phyloP scores from a whole-genome alignment of 2,113 vertebrate genomes.

The Silurus glanis region DNA sequence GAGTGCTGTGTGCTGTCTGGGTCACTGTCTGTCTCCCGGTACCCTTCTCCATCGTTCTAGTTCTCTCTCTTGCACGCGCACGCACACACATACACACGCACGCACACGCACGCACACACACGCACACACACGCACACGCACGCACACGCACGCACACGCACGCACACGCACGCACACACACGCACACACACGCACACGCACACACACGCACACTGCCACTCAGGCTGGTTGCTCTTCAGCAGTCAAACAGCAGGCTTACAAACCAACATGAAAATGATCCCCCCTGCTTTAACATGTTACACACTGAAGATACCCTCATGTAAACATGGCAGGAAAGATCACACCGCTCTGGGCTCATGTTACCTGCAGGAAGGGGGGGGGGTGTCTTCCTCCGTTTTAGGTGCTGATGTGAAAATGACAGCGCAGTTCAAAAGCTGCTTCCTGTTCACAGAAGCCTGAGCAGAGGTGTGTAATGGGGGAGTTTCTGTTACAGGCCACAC shows the following conservation, averaged over 20 bases:
- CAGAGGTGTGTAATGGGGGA: neutral
- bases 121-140: too few species aligned
- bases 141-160: neutral
- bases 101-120: neutral
- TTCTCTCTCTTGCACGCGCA: too few species aligned
- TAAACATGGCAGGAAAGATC: neutral
- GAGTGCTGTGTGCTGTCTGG: neutral
- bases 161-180: neutral
- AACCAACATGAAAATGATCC: too few species aligned
- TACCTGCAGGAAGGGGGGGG: neutral
- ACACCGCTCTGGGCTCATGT: neutral
- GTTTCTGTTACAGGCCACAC: slow-evolving; percentile 12
- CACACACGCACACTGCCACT: too few species aligned
- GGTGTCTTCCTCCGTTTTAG: neutral
- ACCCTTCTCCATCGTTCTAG: neutral
- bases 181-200: too few species aligned
- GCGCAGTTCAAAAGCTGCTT: slow-evolving; percentile 23
- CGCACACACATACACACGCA: neutral
- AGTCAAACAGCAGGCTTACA: too few species aligned
- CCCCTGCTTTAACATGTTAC: neutral
- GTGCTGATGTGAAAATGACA: slow-evolving; percentile 19
- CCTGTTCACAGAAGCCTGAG: slow-evolving; percentile 9
- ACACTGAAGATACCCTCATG: neutral
- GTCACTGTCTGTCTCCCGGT: slow-evolving; percentile 21
- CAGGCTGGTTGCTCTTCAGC: too few species aligned